These are phyloP conservation scores for Antennarius maculatus DNA, from an alignment of 2,797 vertebrate genomes.

Conservation along the genomic window DNA sequence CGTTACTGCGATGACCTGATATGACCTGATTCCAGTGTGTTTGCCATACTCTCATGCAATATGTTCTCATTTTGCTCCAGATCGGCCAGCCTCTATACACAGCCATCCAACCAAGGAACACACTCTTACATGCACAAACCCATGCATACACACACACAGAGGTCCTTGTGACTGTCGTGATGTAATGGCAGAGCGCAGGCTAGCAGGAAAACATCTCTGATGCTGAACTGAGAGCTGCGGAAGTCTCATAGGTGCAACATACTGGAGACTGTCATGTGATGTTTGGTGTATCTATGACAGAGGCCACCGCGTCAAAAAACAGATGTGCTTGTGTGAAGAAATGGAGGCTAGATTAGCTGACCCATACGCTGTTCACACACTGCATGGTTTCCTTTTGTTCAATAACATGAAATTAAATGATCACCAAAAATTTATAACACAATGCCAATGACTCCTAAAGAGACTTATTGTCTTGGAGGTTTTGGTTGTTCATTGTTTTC, in stretches of 20 bases:
- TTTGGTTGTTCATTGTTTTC: no score
- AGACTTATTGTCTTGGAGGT: no score
- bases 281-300: background rate
- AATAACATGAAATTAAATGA: no score
- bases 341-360: no score
- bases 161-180: slow-evolving; percentile 44
- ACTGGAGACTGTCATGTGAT: background rate
- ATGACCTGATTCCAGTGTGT: slow-evolving; percentile 14
- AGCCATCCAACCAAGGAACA: slow-evolving; percentile 29
- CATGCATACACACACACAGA: slow-evolving; percentile 20
- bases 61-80: slow-evolving; percentile 67
- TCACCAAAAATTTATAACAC: no score
- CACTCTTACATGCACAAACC: slow-evolving; percentile 3
- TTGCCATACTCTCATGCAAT: slow-evolving; percentile 45
- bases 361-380: no score
- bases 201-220: slow-evolving; percentile 30
- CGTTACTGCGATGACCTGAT: background rate
- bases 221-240: slow-evolving; percentile 45
- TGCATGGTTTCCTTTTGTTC: no score
- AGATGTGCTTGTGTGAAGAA: background rate
- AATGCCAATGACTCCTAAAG: no score
- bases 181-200: slow-evolving; percentile 50
- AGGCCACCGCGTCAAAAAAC: background rate
- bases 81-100: slow-evolving; percentile 41
- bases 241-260: background rate